Evolutionary conservation across 2,888 invertebrate genomes (phyloP), one percentile per base, ranked within the genome.

Genomic region (Andrena flavipes): DNA sequence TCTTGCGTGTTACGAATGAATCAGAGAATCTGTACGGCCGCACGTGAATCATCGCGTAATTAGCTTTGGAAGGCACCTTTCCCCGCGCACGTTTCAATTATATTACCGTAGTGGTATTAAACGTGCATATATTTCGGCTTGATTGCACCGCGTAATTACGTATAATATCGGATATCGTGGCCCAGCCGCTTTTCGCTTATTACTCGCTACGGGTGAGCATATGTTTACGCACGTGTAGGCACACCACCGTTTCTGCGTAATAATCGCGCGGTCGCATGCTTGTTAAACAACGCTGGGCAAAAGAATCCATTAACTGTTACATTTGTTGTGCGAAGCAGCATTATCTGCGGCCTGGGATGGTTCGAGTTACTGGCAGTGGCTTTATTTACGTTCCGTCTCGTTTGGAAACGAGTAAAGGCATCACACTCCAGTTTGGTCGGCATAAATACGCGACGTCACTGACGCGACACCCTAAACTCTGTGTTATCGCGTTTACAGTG

Each of bases 131-230:
- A 60, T 74, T 48, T 76, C 67, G 84, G 73, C 42, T 42, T 42
- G 42, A 42, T 42, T 76, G 67, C 77, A 60, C 29, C 60, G 35
- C 56, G 23, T 73, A 77, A 80, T 80, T 77, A 51, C 64, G 26
- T 54, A 51, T 23, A 64, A 73, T 77, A 51, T 65, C 20, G 73
- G 48, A 54, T 71, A 26, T 56, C 68, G 51, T 68, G 82, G 80
- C 84, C 87, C 26, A 74, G 78, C 76, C 77, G 80, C 78, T 84
- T 80, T 81, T 84, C 77, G 54, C 67, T 79, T 82, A 23, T 72
- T 69, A 64, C 62, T 54, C 20, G 23, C 30, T n/a, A 54, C 35
- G 30, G 10, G 56, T 26, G 56, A 23, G 59, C 51, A 26, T 42
- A 59, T 65, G 77, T 78, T 56, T 74, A 80, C 70, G 68, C 87